Evolutionary conservation across 2,888 invertebrate species (phyloP).

Genomic region (Plagiodera versicolora): DNA sequence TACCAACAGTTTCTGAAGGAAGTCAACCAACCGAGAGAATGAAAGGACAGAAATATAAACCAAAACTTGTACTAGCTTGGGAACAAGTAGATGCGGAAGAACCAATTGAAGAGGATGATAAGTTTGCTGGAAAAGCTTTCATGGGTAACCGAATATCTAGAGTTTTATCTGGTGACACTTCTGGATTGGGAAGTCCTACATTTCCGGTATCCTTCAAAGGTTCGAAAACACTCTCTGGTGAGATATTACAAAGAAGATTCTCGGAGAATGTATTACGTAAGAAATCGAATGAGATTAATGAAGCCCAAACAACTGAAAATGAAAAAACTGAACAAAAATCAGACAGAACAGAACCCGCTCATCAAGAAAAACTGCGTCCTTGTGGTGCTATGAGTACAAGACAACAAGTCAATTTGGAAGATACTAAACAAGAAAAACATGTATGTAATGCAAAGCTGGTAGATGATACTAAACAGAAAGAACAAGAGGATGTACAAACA

Average conservation of each 20-base stretch:
- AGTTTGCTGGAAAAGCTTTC: conserved; percentile 8
- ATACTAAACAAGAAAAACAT: not conserved
- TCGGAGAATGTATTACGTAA: not conserved
- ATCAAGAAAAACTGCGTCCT: too few relatives aligned
- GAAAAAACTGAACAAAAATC: too few relatives aligned
- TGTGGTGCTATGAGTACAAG: not conserved
- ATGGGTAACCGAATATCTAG: conserved; percentile 25
- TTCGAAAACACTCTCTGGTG: conserved; percentile 5
- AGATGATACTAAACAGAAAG: too few relatives aligned
- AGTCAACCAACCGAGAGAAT: not conserved
- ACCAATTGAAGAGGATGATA: conserved; percentile 2
- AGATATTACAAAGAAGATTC: conserved; percentile 7
- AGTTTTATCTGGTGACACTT: conserved; percentile 30
- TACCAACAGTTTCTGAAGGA: not conserved
- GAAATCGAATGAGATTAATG: not conserved
- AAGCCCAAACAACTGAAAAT: not conserved
- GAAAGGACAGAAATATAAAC: not conserved
- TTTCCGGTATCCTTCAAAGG: not conserved
- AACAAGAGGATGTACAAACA: not conserved
- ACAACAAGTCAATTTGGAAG: not conserved
- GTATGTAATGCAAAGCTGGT: too few relatives aligned
- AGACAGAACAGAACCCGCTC: too few relatives aligned
- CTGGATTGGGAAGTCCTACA: conserved; percentile 17
- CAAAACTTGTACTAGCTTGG: conserved; percentile 12
- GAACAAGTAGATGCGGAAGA: conserved; percentile 10